Conservation (phyloP, 2,888 invertebrate species). For the Hyposoter didymator region DNA sequence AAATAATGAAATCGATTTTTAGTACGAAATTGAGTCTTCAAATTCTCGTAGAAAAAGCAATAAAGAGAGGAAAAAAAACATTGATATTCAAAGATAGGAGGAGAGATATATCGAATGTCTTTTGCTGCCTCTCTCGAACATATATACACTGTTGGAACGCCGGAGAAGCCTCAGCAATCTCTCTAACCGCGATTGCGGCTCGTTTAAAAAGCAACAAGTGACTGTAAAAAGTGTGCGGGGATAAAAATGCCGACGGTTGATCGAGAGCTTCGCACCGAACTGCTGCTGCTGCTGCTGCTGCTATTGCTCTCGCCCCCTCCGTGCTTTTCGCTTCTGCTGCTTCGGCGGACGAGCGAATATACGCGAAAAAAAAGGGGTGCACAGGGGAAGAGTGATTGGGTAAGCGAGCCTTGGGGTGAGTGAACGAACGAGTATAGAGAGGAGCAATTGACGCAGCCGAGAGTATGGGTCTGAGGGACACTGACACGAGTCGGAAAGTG, state of each 20-base stretch:
- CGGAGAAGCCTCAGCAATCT: constrained; percentile 65
- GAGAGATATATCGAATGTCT: constrained; percentile 62
- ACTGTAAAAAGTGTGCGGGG: constrained; percentile 81
- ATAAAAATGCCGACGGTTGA: constrained; percentile 82
- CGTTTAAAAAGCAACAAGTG: constrained; percentile 84
- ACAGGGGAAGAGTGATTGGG: constrained; percentile 67
- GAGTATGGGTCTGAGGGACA: constrained; percentile 57
- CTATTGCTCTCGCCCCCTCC: constrained; percentile 40
- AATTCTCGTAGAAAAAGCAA: constrained; percentile 14
- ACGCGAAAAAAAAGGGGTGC: constrained; percentile 37
- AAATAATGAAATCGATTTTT: background rate
- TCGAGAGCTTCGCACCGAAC: constrained; percentile 80
- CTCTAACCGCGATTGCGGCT: constrained; percentile 72
- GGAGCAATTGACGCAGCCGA: constrained; percentile 68
- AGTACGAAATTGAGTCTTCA: background rate
- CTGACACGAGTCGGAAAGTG: constrained; percentile 53
- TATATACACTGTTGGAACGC: constrained; percentile 26
- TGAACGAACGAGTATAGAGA: constrained; percentile 59
- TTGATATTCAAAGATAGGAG: constrained; percentile 17
- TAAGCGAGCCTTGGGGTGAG: constrained; percentile 66
- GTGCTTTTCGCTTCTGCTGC: constrained; percentile 35
- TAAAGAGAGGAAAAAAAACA: constrained; percentile 6
- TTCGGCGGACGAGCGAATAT: constrained; percentile 56
- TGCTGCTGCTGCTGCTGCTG: constrained; percentile 73
- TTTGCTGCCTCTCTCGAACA: constrained; percentile 62